Evolutionary conservation across 2,113 vertebrate species (phyloP).

Genomic region (Poecile atricapillus): DNA sequence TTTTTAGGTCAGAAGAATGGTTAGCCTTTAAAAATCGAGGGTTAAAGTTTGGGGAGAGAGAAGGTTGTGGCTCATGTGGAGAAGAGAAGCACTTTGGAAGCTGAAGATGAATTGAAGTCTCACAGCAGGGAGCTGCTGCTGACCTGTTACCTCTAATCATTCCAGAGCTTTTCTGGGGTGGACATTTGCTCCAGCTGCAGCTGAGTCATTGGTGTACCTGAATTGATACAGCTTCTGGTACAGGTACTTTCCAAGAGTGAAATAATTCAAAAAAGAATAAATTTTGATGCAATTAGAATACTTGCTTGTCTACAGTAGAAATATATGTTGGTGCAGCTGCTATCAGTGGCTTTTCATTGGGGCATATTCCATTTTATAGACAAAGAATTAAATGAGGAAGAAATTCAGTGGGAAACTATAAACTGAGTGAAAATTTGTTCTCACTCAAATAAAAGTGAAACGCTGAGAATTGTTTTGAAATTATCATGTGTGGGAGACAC

Average conservation of each 20-base stretch:
- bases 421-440: neutral
- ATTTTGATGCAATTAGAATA: neutral
- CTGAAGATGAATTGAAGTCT: neutral
- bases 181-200: neutral
- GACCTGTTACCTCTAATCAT: neutral
- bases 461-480: neutral
- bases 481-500: neutral
- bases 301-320: neutral
- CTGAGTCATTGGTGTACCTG: neutral
- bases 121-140: neutral
- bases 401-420: neutral
- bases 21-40: neutral
- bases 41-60: neutral
- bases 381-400: neutral
- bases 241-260: neutral
- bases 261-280: neutral
- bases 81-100: conserved; percentile 8
- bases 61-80: conserved; percentile 2
- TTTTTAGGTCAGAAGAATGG: conserved; percentile 24
- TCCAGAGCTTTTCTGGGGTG: neutral
- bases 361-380: neutral
- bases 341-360: neutral
- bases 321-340: neutral
- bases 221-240: neutral
- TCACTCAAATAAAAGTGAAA: neutral